A percentile compares a stretch with the other conserved stretches of the same genome.
Conservation (phyloP, 2,113 vertebrate genomes). For the Podocnemis expansa region DNA sequence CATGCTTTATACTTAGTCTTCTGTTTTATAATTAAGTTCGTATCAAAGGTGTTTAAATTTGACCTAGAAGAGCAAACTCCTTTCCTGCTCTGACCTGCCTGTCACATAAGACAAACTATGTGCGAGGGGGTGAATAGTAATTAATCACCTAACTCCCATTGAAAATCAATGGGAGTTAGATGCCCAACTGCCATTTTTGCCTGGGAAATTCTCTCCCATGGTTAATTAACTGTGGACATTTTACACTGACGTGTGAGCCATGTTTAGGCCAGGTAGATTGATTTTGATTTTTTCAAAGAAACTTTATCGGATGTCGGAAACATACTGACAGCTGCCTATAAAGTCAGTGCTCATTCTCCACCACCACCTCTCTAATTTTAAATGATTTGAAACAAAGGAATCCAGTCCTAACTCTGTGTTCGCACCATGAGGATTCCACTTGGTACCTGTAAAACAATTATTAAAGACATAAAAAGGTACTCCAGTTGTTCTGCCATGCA, state of each 20-base stretch:
- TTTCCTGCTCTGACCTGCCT: background rate
- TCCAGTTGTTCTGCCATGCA: background rate
- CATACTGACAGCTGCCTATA: background rate
- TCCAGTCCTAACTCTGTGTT: background rate
- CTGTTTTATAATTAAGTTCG: background rate
- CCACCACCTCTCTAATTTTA: background rate
- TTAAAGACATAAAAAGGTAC: background rate
- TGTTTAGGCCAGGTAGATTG: background rate
- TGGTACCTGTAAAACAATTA: background rate
- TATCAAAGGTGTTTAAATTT: background rate
- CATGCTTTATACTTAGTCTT: background rate
- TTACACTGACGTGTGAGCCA: background rate
- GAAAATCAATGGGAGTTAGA: background rate
- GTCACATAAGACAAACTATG: background rate
- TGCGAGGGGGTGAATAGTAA: background rate
- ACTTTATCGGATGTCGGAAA: background rate
- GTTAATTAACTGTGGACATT: background rate
- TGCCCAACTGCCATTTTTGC: background rate
- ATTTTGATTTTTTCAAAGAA: background rate
- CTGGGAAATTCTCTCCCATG: background rate
- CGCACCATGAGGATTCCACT: background rate
- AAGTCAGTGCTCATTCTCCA: background rate
- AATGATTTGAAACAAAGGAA: background rate
- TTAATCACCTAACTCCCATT: background rate
- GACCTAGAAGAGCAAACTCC: background rate